Conservation (phyloP, 2,113 vertebrate genomes). For the Neogale vison region DNA sequence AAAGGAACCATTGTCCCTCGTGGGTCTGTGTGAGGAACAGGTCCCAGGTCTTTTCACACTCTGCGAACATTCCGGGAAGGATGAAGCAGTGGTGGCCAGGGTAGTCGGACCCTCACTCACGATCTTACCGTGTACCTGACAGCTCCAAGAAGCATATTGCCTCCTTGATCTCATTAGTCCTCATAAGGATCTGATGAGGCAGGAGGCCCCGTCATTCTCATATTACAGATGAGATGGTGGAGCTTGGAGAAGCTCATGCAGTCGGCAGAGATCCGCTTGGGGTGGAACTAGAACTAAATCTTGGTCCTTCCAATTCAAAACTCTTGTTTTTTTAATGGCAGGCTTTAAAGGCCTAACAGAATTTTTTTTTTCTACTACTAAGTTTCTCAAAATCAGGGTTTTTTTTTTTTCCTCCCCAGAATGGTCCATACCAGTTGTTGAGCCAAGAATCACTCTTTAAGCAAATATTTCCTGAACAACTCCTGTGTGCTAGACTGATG, state of each 20-base stretch:
- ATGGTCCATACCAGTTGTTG: neutral
- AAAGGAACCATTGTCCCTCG: neutral
- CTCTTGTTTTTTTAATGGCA: neutral
- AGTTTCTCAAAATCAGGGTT: neutral
- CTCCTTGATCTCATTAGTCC: neutral
- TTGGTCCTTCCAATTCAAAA: neutral
- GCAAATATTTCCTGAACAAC: neutral
- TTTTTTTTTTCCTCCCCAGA: neutral
- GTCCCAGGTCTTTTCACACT: neutral
- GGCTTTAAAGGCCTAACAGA: neutral
- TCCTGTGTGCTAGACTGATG: neutral
- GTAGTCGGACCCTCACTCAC: too few relatives aligned
- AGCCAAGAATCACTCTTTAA: neutral
- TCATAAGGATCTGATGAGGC: neutral
- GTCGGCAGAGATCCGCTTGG: neutral
- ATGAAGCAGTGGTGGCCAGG: neutral
- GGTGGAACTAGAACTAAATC: neutral
- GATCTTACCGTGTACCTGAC: neutral
- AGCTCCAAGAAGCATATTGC: neutral
- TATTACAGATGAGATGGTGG: constrained; percentile 22
- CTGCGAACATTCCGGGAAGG: neutral
- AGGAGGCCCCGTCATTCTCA: neutral
- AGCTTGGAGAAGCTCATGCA: neutral
- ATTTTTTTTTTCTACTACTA: neutral
- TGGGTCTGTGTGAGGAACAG: neutral